Percentiles rank a stretch among this genome's conserved stretches.
Evolutionary conservation across 2,888 invertebrate species (phyloP).

Genomic region (Mythimna impura): DNA sequence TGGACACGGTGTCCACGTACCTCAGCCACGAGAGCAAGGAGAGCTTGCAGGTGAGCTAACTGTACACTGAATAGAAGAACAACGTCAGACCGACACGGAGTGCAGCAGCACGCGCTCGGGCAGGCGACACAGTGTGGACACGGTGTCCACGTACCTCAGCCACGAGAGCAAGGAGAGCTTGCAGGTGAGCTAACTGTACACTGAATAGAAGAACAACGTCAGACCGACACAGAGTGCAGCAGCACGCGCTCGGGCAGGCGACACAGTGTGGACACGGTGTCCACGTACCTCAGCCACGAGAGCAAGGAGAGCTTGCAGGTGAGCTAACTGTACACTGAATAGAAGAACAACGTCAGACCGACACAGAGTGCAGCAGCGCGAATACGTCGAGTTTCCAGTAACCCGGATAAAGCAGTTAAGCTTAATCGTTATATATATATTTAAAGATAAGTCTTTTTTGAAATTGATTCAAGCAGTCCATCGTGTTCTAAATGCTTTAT

Average conservation of each 20-base stretch:
- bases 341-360: slow-evolving; percentile 84
- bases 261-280: slow-evolving; percentile 96
- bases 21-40: slow-evolving; percentile 95
- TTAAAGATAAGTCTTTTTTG: no score
- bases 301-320: slow-evolving; percentile 92
- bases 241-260: slow-evolving; percentile 94
- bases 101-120: slow-evolving; percentile 94
- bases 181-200: slow-evolving; percentile 72
- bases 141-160: slow-evolving; percentile 96
- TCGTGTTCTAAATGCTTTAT: no score
- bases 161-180: slow-evolving; percentile 94
- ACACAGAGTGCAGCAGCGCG: slow-evolving; percentile 93
- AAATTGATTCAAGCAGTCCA: no score
- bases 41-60: slow-evolving; percentile 84
- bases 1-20: slow-evolving; percentile 97
- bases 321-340: not conserved
- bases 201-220: slow-evolving; percentile 69
- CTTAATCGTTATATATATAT: no score
- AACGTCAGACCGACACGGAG: slow-evolving; percentile 91
- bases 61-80: slow-evolving; percentile 64
- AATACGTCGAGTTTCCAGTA: no score
- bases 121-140: slow-evolving; percentile 95
- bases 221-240: slow-evolving; percentile 92
- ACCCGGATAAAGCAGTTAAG: no score
- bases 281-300: slow-evolving; percentile 96